Evolutionary conservation across 2,888 invertebrate species (phyloP).

Genomic region (Cremastobaeus sp.): DNA sequence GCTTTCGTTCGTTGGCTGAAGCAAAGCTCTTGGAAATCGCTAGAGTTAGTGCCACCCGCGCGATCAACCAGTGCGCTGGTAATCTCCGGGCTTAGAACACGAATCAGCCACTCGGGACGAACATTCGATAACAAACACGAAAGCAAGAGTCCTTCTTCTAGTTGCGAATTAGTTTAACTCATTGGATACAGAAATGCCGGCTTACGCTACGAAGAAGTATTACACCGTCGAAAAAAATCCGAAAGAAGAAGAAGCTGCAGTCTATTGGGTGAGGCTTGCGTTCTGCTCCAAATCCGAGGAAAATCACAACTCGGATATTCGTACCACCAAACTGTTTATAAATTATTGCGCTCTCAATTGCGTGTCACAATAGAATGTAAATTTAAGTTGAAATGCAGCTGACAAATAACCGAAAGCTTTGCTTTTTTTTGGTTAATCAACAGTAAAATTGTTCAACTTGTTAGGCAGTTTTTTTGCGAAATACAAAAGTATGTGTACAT

Average conservation of each 20-base stretch:
- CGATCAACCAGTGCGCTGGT: conserved; percentile 72
- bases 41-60: conserved; percentile 76
- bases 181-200: conserved; percentile 73
- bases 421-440: no score
- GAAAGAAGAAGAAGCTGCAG: conserved; percentile 81
- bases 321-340: no score
- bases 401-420: no score
- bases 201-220: conserved; percentile 72
- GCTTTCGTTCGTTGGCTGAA: conserved; percentile 58
- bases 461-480: no score
- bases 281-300: not conserved
- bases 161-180: no score
- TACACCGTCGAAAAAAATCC: conserved; percentile 70
- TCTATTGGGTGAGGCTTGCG: conserved; percentile 81
- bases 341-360: no score
- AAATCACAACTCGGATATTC: no score
- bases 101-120: conserved; percentile 33
- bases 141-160: no score
- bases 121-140: conserved; percentile 37
- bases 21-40: conserved; percentile 68
- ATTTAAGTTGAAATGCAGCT: no score
- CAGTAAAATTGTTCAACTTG: no score
- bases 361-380: no score
- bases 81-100: conserved; percentile 42
- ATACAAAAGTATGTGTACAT: no score